Conservation (phyloP, 1,140 invertebrate genomes). For the Orchestia grillus region DNA sequence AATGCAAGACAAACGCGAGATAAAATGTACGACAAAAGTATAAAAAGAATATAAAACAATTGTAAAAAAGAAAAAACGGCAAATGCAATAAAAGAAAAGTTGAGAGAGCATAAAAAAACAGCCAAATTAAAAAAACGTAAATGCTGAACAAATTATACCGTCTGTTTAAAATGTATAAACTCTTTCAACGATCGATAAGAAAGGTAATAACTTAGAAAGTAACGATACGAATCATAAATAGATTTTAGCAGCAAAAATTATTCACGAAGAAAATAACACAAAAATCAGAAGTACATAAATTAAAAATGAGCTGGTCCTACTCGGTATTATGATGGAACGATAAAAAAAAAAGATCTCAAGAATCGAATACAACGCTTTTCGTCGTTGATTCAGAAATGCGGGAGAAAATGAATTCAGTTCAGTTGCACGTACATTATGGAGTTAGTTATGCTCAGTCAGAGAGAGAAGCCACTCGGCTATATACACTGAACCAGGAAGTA, state of each 20-base stretch:
- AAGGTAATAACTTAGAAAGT: background rate
- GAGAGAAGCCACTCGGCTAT: background rate
- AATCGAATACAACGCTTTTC: background rate
- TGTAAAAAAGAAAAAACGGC: background rate
- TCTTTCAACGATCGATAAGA: background rate
- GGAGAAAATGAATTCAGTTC: background rate
- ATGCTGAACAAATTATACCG: background rate
- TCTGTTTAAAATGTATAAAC: background rate
- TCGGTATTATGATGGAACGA: background rate
- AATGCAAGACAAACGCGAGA: background rate
- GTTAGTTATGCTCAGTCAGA: background rate
- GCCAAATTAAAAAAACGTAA: background rate
- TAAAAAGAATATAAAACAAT: background rate
- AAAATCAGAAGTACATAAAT: background rate
- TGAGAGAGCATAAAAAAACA: background rate
- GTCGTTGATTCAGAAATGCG: background rate
- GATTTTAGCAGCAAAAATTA: background rate
- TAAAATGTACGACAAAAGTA: no score
- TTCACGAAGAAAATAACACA: background rate
- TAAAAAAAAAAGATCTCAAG: background rate
- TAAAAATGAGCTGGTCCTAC: background rate
- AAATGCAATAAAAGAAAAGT: background rate
- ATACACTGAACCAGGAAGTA: background rate
- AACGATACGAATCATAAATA: background rate
- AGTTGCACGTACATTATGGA: background rate